These are phyloP conservation scores for Perizoma affinitatum DNA, from an alignment of 2,888 invertebrate genomes.

Conservation along the genomic window DNA sequence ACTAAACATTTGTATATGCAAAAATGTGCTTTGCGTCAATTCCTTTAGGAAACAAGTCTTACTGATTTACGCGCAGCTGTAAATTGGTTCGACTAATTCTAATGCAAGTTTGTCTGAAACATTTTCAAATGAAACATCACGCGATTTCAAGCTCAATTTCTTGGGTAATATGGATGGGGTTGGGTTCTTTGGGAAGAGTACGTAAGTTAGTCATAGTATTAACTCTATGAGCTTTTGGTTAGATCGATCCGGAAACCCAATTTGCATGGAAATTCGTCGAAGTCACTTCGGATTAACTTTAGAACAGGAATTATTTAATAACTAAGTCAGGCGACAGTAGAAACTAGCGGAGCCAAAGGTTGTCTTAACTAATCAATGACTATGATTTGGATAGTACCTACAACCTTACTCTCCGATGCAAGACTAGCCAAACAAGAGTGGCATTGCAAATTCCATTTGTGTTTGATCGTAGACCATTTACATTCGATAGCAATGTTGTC, in stretches of 20 bases:
- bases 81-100: slow-evolving; percentile 58
- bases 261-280: slow-evolving; percentile 79
- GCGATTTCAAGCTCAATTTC: slow-evolving; percentile 32
- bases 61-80: slow-evolving; percentile 44
- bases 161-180: slow-evolving; percentile 8
- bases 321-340: slow-evolving; percentile 15
- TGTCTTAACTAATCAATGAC: slow-evolving; percentile 7
- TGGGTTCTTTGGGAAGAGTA: neutral
- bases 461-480: too few species aligned
- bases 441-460: too few species aligned
- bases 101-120: slow-evolving; percentile 41
- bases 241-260: slow-evolving; percentile 75
- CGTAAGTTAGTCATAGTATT: slow-evolving; percentile 52
- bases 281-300: slow-evolving; percentile 73
- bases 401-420: too few species aligned
- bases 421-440: too few species aligned
- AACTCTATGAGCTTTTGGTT: slow-evolving; percentile 70
- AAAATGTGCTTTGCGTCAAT: slow-evolving; percentile 40
- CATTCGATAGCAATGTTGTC: too few species aligned
- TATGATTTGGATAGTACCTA: neutral
- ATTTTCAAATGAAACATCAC: neutral
- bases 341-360: slow-evolving; percentile 5
- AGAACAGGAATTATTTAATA: slow-evolving; percentile 58
- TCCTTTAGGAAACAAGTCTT: slow-evolving; percentile 37
- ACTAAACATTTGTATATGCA: slow-evolving; percentile 10